Base-by-base conservation (phyloP, 2,888 invertebrate species). In the Scaptomyza tumidula region DNA sequence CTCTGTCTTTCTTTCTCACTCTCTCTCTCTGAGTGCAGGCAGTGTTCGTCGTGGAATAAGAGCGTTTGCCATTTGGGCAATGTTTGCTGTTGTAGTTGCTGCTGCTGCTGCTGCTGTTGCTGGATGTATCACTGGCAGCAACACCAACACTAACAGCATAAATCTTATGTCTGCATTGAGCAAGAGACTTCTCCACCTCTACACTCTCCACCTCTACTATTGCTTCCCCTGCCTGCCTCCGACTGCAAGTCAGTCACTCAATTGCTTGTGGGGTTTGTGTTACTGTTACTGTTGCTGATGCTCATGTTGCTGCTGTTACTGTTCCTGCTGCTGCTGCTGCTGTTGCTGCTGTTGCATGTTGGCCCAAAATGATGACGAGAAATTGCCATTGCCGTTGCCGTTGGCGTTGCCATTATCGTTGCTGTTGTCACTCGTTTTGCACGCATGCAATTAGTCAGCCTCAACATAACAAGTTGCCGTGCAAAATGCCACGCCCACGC, bases 381-480 rank as follows among this genome's bases (percentile, higher is more conserved):
- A 16, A 31, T 44, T 29, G 61, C 24, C n/a, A 14, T 62, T 62
- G 60, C 57, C 46, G 19, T 43, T 29, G 60, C 16, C 14, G 24
- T 55, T 75, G 68, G 54, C 19, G 46, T 58, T 62, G 57, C 55
- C 44, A 50, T 63, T 63, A 37, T 44, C 64, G 54, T 41, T 74
- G 61, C 61, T 48, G 56, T 62, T 66, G 72, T 59, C 50, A 60
- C 75, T 75, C 68, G 69, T 46, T 59, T 65, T 44, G 74, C 63
- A 73, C 75, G 76, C 88, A 77, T 73, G 88, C 88, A 86, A 88
- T 84, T 88, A 84, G 83, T 84, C 80, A 88, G 67, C 79, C 77
- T 68, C 83, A 82, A 86, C 79, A 79, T 86, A 88, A 77, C 83
- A 85, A 87, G 87, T 87, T 84, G 63, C 87, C 85, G 82, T 78